Base-by-base conservation (phyloP, 30 jellyfish, hydroid and myxozoan species). In the Cassiopea xamachana region DNA sequence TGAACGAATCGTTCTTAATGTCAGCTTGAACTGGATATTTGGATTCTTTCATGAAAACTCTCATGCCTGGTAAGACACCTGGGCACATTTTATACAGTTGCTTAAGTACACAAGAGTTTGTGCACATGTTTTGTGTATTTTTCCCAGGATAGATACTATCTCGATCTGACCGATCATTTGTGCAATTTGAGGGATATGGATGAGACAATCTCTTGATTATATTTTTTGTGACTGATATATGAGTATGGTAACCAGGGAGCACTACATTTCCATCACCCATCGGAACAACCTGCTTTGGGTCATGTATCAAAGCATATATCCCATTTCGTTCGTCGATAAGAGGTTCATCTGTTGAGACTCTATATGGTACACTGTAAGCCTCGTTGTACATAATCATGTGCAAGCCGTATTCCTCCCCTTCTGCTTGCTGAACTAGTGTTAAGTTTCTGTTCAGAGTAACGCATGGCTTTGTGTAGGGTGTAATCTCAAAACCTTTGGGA, bases 181-280 rank as follows among this genome's bases (percentile, higher is more conserved):
- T 6, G 50, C 87, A 78, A 1, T 78, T 48, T 27, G 87, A 78
- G 1, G 87, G 50, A 15, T 78, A 78, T 15, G 87, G 87, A 17
- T 46, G 15, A 1, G 87, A 75, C 60, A 48, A 48, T 19, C 87
- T 47, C 87, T 50, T 78, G 50, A 47, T 50, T 4, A 2, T 50
- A 55, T 50, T 78, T 50, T 51, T 78, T 2, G 55, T 59, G 1
- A 78, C n/a, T 14, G 75, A 43, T 13, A 78, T 78, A 39, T 51
- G 87, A n/a, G 87, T 78, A 50, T 78, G 87, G n/a, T 48, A 78
- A 3, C 87, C 87, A 19, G 87, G 75, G 50, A 75, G 87, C 15
- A 78, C 4, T 17, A 47, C 19, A 14, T 48, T 50, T 49, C 87
- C 87, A 5, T 78, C 87, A 48, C 44, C 73, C 48, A 15, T 15